Evolutionary conservation across 1,140 invertebrate species (phyloP).

Genomic region (Melanaphis sacchari): DNA sequence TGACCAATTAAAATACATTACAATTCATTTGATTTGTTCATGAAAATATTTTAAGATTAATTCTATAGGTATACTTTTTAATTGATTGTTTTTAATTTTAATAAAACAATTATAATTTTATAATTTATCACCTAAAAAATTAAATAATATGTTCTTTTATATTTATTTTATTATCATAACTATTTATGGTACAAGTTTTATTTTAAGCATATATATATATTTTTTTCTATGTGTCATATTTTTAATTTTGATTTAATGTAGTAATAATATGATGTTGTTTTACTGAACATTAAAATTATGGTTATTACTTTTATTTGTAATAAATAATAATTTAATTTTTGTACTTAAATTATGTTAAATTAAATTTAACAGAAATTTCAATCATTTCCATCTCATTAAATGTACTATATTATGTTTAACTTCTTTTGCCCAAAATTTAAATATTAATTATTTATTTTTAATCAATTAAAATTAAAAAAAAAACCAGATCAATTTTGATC

Average conservation of each 20-base stretch:
- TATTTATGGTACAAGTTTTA: not conserved
- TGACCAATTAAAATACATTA: not conserved
- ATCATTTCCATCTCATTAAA: not conserved
- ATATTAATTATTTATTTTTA: conserved; percentile 1
- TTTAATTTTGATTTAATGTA: not conserved
- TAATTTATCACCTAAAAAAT: not conserved
- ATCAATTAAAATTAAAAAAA: not conserved
- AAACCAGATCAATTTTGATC: not conserved
- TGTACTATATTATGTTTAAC: not conserved
- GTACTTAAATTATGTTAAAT: not conserved
- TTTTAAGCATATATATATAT: not conserved
- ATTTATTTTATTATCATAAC: not conserved
- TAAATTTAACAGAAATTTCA: not conserved
- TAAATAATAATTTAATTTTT: not conserved
- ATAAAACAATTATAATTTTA: not conserved
- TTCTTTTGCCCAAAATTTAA: not conserved
- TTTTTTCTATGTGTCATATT: not conserved
- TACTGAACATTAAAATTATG: not conserved
- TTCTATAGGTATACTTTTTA: not conserved
- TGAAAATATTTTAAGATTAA: too few relatives aligned
- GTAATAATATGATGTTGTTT: not conserved
- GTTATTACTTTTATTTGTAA: not conserved
- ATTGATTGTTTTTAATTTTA: not conserved
- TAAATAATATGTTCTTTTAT: not conserved
- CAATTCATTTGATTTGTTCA: too few relatives aligned